A percentile compares a stretch with the other conserved stretches of the same genome.
Conservation (phyloP, 2,888 invertebrate species). For the Nycteola revayana region DNA sequence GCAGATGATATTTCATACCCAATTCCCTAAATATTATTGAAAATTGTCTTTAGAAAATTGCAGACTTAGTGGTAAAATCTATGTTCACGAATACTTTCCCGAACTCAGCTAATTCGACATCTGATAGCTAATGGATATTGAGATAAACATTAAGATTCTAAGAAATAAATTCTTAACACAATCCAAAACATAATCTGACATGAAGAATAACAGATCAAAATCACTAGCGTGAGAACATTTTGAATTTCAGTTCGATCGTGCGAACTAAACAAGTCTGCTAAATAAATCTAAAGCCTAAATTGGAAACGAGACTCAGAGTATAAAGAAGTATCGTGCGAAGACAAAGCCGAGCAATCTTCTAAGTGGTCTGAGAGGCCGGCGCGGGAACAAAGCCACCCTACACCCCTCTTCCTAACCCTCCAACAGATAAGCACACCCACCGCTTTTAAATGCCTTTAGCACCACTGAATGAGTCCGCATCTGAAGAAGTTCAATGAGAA, state of each 20-base stretch:
- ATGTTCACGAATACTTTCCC: too few relatives aligned
- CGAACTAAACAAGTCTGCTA: conserved; percentile 36
- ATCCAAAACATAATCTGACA: too few relatives aligned
- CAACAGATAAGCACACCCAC: conserved; percentile 63
- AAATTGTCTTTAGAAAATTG: too few relatives aligned
- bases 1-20: too few relatives aligned
- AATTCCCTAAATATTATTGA: too few relatives aligned
- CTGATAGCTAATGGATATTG: too few relatives aligned
- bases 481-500: conserved; percentile 49
- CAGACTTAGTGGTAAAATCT: too few relatives aligned
- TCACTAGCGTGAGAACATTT: conserved; percentile 9
- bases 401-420: conserved; percentile 35
- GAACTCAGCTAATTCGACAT: too few relatives aligned
- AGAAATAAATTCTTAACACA: too few relatives aligned
- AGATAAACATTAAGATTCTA: too few relatives aligned
- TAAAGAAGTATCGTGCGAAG: conserved; percentile 65
- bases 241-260: conserved; percentile 31
- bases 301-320: conserved; percentile 50
- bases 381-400: conserved; percentile 58
- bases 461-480: conserved; percentile 50
- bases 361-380: conserved; percentile 68
- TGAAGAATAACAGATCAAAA: too few relatives aligned
- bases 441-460: conserved; percentile 62
- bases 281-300: conserved; percentile 58
- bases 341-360: conserved; percentile 75